A percentile compares a stretch with the other conserved stretches of the same genome.
These are phyloP conservation scores for Metellina segmentata DNA, from an alignment of 2,888 invertebrate species.

Conservation along the genomic window DNA sequence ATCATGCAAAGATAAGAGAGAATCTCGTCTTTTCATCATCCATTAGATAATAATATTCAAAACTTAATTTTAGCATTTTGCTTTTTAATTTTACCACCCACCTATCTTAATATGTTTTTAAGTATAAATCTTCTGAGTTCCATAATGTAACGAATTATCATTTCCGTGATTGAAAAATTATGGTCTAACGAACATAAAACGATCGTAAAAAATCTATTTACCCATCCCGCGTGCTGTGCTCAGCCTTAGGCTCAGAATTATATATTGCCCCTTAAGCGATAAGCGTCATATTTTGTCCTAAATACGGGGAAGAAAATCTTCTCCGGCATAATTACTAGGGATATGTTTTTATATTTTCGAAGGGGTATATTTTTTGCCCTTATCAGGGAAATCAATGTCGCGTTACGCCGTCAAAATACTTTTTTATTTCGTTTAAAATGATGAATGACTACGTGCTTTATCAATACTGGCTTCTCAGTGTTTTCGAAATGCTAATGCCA, in stretches of 20 bases:
- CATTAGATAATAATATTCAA: not conserved
- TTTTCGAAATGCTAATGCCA: conserved; percentile 25
- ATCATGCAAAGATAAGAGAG: too few relatives aligned
- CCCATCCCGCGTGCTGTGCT: not conserved
- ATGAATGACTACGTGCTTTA: conserved; percentile 52
- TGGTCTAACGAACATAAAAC: conserved; percentile 3
- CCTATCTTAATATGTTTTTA: not conserved
- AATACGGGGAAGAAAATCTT: not conserved
- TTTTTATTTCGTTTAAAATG: conserved; percentile 41
- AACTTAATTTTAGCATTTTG: not conserved
- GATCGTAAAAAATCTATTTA: conserved; percentile 29
- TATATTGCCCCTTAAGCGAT: not conserved
- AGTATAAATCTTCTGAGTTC: not conserved
- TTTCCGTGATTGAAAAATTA: not conserved
- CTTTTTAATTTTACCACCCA: not conserved
- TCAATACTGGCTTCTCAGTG: conserved; percentile 16
- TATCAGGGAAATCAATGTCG: conserved; percentile 55
- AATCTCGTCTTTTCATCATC: not conserved
- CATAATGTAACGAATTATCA: not conserved
- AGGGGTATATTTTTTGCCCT: conserved; percentile 2
- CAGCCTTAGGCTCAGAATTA: not conserved
- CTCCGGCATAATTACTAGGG: not conserved
- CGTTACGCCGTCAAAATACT: conserved; percentile 35
- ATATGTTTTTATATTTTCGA: conserved; percentile 17
- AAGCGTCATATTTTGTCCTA: not conserved